A percentile compares a stretch with the other conserved stretches of the same genome.
Evolutionary conservation across 2,113 vertebrate genomes (phyloP).

Genomic region (Muntiacus reevesi): DNA sequence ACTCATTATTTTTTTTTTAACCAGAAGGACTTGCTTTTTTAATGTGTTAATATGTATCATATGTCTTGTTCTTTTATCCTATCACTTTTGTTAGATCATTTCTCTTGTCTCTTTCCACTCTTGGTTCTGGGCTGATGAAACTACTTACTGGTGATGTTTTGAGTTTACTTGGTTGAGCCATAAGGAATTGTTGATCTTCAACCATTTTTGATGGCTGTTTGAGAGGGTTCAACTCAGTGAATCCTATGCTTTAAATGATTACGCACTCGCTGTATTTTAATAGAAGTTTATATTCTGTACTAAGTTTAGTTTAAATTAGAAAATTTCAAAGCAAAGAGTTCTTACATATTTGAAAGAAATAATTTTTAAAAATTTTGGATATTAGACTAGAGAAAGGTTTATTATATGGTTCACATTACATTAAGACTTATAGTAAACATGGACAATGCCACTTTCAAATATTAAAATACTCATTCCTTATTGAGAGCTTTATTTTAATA

Average conservation of each 20-base stretch:
- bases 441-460: not conserved
- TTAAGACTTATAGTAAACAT: not conserved
- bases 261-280: slow-evolving; percentile 14
- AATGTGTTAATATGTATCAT: not conserved
- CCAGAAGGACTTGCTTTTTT: not conserved
- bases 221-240: not conserved
- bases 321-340: not conserved
- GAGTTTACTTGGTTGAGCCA: not conserved
- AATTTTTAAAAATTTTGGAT: not conserved
- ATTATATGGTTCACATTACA: not conserved
- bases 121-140: not conserved
- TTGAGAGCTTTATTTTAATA: not conserved
- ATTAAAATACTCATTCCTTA: not conserved
- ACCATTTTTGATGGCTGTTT: not conserved
- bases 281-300: not conserved
- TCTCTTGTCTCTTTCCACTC: not conserved
- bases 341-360: not conserved
- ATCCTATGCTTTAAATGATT: not conserved
- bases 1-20: not conserved
- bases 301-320: slow-evolving; percentile 11
- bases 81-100: not conserved
- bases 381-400: not conserved
- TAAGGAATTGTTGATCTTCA: not conserved
- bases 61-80: not conserved
- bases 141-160: not conserved